Base-by-base conservation (phyloP, 2,113 vertebrate genomes). In the Megatriorchis doriae region DNA sequence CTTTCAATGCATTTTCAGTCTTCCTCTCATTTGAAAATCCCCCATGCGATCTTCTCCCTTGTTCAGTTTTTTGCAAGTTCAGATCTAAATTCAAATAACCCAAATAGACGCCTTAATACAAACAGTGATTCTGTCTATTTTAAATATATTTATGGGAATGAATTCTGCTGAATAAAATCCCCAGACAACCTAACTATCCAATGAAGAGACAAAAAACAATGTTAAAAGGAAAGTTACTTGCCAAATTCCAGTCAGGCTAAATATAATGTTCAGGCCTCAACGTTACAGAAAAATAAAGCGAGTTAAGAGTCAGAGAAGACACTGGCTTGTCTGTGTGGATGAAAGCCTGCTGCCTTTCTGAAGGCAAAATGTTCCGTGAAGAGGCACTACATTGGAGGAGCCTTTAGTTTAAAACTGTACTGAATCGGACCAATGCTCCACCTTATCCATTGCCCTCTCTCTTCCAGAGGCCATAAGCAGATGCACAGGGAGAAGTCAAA, bases 131-230 rank as follows among this genome's bases (percentile, higher is more conserved):
- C 85, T 77, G 63, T 80, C 92, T 92, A 86, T 95, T 96, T 94
- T 74, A 84, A 70, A 97, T 96, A 45, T 93, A 87, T 95, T 96
- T 96, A 90, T 94, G 84, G 89, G 93, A 95, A 95, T 91, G 94
- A 71, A 77, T 91, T 97, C 84, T 97, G 96, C 94, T 95, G 91
- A 95, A 95, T 89, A 95, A 95, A 97, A 97, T 95, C 93, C 91
- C 95, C 63, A 88, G 96, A 94, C 95, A 94, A 94, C 74, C 88
- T 56, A 87, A 95, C 89, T 84, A 55, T 66, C 71, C 78, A 70
- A 63, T 15, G 74, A 91, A 94, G 93, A 96, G 71, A 95, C 91
- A 82, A 87, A 96, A 95, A 81, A 66, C 86, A 90, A 90, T 65
- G 48, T 70, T 62, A 77, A 82, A 95, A 89, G 81, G 83, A 53